Evolutionary conservation across 2,888 invertebrate genomes (phyloP).

Genomic region (Pyrgus malvae): DNA sequence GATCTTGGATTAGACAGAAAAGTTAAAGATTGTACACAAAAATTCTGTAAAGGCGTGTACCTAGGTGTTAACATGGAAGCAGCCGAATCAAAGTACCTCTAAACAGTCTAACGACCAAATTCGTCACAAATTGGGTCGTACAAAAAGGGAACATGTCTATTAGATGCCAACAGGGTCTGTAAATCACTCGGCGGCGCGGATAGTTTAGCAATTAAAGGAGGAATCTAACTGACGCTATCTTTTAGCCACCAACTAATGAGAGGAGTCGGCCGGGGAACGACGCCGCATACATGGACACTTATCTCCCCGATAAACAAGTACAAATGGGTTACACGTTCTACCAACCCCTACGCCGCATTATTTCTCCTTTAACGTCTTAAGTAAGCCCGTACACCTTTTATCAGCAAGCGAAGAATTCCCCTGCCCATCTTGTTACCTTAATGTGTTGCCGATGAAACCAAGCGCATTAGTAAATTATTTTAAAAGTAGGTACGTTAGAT

Average conservation of each 20-base stretch:
- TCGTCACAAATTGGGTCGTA: background rate
- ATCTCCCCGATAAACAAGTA: conserved; percentile 75
- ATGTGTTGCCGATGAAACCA: conserved; percentile 49
- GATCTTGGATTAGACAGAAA: no score
- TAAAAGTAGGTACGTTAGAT: conserved; percentile 33
- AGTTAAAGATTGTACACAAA: no score
- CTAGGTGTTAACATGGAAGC: background rate
- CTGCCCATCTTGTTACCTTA: conserved; percentile 56
- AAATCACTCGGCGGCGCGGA: conserved; percentile 55
- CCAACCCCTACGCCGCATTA: conserved; percentile 61
- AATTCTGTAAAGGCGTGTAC: no score
- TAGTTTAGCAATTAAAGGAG: conserved; percentile 70
- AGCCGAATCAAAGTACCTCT: background rate
- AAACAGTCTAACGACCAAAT: no score
- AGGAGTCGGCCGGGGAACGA: conserved; percentile 54
- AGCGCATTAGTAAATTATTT: conserved; percentile 36
- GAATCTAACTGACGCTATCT: conserved; percentile 64
- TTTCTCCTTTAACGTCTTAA: conserved; percentile 68
- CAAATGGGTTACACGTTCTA: conserved; percentile 72
- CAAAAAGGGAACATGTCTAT: conserved; percentile 35
- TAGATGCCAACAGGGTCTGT: conserved; percentile 46
- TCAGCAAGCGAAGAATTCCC: conserved; percentile 56
- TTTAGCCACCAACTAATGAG: conserved; percentile 67
- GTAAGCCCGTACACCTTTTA: conserved; percentile 62
- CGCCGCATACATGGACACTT: conserved; percentile 61